Percentiles rank a stretch among this genome's conserved stretches.
Conservation (phyloP, 2,797 vertebrate species). For the Acanthurus tractus region DNA sequence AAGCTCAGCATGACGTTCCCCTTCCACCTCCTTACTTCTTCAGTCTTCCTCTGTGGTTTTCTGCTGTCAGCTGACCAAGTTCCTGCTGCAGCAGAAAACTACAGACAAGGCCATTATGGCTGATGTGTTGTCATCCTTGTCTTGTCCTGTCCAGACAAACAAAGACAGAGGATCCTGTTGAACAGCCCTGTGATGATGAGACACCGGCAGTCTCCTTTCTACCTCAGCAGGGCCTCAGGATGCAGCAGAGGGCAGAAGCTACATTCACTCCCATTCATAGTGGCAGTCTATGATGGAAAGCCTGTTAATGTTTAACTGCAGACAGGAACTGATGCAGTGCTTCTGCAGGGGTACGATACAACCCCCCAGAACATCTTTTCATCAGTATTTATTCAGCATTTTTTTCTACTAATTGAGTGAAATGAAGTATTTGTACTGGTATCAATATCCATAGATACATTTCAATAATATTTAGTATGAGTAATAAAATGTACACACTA, state of each 20-base stretch:
- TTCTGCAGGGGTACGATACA: conserved; percentile 32
- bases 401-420: neutral
- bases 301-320: conserved; percentile 78
- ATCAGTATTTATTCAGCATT: conserved; percentile 7
- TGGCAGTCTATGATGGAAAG: conserved; percentile 54
- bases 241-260: conserved; percentile 53
- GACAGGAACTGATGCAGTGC: conserved; percentile 76
- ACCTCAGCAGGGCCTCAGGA: conserved; percentile 73
- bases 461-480: neutral
- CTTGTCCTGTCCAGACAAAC: conserved; percentile 66
- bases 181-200: conserved; percentile 54
- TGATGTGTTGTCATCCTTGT: conserved; percentile 59
- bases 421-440: neutral
- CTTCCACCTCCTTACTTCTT: conserved; percentile 37
- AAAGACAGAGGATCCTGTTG: conserved; percentile 63
- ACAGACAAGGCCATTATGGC: conserved; percentile 70
- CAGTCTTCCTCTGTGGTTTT: conserved; percentile 24
- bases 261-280: conserved; percentile 63
- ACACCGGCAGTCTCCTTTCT: conserved; percentile 59
- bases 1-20: conserved; percentile 20
- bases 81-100: conserved; percentile 64
- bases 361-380: conserved; percentile 53
- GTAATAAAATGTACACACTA: neutral
- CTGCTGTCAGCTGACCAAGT: conserved; percentile 54
- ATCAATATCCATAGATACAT: neutral